Conservation (phyloP, 2,113 vertebrate genomes). For the Puntigrus tetrazona region DNA sequence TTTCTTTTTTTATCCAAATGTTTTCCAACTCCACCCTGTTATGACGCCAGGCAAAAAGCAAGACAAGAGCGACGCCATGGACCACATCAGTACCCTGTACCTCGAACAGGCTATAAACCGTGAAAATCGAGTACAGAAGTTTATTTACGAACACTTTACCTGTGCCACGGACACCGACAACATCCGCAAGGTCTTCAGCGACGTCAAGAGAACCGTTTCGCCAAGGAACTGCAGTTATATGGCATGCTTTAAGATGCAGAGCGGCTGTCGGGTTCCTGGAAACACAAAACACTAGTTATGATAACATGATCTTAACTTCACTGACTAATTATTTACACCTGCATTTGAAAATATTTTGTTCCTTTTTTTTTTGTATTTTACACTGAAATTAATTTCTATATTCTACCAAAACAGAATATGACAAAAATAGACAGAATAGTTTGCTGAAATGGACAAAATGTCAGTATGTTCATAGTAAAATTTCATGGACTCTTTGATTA, state of each 20-base stretch:
- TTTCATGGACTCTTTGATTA: background rate
- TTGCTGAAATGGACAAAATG: background rate
- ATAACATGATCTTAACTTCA: background rate
- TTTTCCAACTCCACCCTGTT: conserved; percentile 13
- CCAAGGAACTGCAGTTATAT: conserved; percentile 41
- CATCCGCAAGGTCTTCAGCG: conserved; percentile 73
- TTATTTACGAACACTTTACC: conserved; percentile 65
- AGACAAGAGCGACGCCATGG: background rate
- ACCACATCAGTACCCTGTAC: conserved; percentile 16
- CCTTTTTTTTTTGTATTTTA: background rate
- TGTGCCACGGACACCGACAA: conserved; percentile 78
- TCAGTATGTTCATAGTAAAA: background rate
- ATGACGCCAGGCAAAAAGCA: background rate
- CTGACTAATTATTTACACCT: background rate
- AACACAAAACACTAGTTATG: background rate
- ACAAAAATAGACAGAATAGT: background rate
- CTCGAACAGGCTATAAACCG: background rate
- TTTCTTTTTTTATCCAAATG: background rate
- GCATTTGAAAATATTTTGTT: background rate
- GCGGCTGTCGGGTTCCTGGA: background rate
- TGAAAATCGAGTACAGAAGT: background rate
- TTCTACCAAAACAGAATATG: background rate
- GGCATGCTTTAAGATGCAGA: conserved; percentile 38
- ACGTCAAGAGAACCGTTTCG: conserved; percentile 71
- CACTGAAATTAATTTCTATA: background rate